Conservation (phyloP, 2,797 vertebrate genomes). For the Pyrrhura leucotis region DNA sequence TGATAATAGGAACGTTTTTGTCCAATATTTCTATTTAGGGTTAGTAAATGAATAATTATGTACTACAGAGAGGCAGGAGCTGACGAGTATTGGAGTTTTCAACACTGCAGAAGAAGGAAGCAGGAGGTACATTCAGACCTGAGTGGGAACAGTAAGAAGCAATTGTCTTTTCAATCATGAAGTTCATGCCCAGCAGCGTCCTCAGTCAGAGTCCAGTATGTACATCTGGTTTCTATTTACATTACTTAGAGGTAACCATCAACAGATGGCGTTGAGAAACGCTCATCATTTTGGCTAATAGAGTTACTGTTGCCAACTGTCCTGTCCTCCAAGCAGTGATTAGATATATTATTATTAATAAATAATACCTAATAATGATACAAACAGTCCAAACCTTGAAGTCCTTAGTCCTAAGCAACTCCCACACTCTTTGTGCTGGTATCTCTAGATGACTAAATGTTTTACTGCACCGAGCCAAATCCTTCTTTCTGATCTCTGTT, state of each 20-base stretch:
- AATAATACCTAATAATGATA: slow-evolving; percentile 44
- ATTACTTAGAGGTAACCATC: slow-evolving; percentile 50
- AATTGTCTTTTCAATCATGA: neutral
- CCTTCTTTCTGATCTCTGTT: neutral
- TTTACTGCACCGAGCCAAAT: neutral
- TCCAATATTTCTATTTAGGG: neutral
- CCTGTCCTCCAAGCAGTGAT: slow-evolving; percentile 36
- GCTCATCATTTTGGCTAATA: slow-evolving; percentile 50
- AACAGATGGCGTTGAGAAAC: slow-evolving; percentile 69
- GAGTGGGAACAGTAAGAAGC: neutral
- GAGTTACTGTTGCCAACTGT: slow-evolving; percentile 48
- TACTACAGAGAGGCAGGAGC: neutral
- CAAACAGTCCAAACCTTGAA: neutral
- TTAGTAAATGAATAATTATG: neutral
- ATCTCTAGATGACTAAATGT: neutral
- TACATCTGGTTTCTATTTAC: slow-evolving; percentile 43
- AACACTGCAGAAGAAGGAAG: neutral
- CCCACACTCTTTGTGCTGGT: neutral
- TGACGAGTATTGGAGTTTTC: neutral
- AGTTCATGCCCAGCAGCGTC: neutral
- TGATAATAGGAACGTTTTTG: neutral
- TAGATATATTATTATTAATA: slow-evolving; percentile 35
- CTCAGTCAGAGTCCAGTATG: neutral
- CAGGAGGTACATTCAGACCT: neutral
- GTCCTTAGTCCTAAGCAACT: neutral